phyloP scores from a whole-genome alignment of 1,140 invertebrate species.

The Ceratina calcarata region DNA sequence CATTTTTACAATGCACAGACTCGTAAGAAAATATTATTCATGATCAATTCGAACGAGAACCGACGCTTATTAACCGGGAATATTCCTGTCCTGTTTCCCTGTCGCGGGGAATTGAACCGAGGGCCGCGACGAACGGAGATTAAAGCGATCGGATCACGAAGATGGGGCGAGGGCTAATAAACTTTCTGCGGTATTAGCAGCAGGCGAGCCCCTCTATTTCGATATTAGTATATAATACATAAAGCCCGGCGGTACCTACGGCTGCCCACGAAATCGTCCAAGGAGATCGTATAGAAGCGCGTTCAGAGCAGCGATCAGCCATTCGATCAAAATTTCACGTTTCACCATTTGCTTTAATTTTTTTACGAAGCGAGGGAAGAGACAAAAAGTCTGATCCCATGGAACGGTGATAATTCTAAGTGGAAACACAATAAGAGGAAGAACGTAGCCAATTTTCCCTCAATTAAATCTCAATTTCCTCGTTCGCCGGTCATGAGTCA shows the following conservation, averaged over 20 bases:
- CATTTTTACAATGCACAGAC: no score
- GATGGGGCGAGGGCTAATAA: slow-evolving; percentile 28
- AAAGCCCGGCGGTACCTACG: background rate
- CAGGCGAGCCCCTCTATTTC: slow-evolving; percentile 18
- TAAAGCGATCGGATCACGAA: slow-evolving; percentile 32
- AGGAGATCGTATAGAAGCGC: slow-evolving; percentile 11
- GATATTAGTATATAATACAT: slow-evolving; percentile 32
- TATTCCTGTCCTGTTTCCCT: background rate
- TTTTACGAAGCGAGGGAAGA: no score
- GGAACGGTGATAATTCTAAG: no score
- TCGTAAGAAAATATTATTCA: no score
- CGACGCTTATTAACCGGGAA: background rate
- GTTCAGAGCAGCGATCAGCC: background rate
- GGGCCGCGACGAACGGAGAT: slow-evolving; percentile 14
- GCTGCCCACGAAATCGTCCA: slow-evolving; percentile 30
- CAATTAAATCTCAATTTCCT: background rate
- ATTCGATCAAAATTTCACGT: no score
- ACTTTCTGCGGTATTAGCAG: slow-evolving; percentile 44
- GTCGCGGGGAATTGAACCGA: background rate
- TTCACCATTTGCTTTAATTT: no score
- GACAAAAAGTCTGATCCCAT: no score
- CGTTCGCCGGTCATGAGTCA: background rate
- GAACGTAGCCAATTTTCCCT: background rate
- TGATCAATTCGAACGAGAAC: no score
- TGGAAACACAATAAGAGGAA: no score